Evolutionary conservation across 2,797 vertebrate species (phyloP), one percentile per base, ranked within the genome.

Genomic region (Synaphobranchus kaupii): DNA sequence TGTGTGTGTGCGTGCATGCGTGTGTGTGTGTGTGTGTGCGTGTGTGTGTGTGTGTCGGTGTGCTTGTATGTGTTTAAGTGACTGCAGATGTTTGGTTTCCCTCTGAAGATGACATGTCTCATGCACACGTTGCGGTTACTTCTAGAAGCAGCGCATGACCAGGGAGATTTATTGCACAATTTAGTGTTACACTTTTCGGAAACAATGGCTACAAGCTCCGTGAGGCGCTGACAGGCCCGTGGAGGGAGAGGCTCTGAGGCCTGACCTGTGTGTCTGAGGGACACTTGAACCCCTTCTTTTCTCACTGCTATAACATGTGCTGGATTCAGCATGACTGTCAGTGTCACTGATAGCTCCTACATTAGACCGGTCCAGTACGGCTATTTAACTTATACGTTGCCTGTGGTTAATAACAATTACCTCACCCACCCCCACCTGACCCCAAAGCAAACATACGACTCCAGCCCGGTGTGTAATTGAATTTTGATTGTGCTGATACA

Each of bases 111-210:
- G 34, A 81, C 20, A 2, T 73, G 68, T 34, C 68, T 31, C 22
- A 22, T 25, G 44, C 47, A 44, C 47, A 4, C 20, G 20, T 25
- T 22, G 78, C 10, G 44, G 78, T 50, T 81, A 48, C 39, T 81
- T 50, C 47, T 47, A 15, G 68, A 73, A 73, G 68, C 31, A 9
- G 68, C 31, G 68, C 44, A 39, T 39, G 76, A 39, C 17, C 76
- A 47, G 34, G 6, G 20, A 47, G 78, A 81, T 81, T 81, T 81
- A 81, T 81, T 81, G 78, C 78, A 50, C 78, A 73, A 73, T 73
- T 73, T 73, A 73, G 68, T 17, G n/a, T 31, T 73, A 73, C 31
- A 12, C 31, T 15, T 81, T 81, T 81, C 47, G 78, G 78, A 81
- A 81, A 81, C 78, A 4, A 81, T 81, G 78, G 39, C 39, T 50